phyloP scores from a whole-genome alignment of 1,140 invertebrate species.

The Lasaia peninsularis region DNA sequence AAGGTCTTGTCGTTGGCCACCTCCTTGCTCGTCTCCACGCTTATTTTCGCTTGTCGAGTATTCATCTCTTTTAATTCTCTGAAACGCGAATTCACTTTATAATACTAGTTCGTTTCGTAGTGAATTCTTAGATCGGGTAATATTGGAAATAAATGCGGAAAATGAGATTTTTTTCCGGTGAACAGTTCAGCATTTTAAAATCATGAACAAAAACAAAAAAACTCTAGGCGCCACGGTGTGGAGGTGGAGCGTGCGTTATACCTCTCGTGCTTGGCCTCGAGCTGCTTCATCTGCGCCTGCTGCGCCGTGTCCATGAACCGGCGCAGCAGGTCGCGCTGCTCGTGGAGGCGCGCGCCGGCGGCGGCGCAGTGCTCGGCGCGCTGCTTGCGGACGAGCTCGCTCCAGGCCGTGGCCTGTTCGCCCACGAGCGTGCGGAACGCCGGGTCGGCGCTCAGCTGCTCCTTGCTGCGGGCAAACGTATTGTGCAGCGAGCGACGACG shows the following conservation, averaged over 20 bases:
- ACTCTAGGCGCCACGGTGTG: no score
- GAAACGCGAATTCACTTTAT: slow-evolving; percentile 20
- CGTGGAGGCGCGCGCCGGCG: slow-evolving; percentile 88
- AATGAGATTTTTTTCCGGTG: no score
- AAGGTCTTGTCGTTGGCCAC: slow-evolving; percentile 97
- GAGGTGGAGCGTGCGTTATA: no score
- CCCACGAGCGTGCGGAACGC: slow-evolving; percentile 88
- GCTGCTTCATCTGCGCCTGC: slow-evolving; percentile 91
- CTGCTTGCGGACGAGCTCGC: slow-evolving; percentile 91
- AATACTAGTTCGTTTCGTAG: not conserved
- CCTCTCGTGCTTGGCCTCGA: slow-evolving; percentile 93
- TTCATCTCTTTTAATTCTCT: slow-evolving; percentile 98
- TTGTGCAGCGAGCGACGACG: no score
- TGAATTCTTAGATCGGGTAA: not conserved
- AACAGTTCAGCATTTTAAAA: no score
- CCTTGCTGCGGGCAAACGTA: slow-evolving; percentile 79
- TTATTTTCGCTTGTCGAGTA: slow-evolving; percentile 94
- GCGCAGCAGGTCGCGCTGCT: slow-evolving; percentile 90
- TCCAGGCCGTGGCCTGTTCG: slow-evolving; percentile 96
- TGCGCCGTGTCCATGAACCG: slow-evolving; percentile 93
- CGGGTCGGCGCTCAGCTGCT: slow-evolving; percentile 88
- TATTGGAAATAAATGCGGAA: no score
- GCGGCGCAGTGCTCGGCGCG: slow-evolving; percentile 94
- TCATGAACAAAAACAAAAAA: no score
- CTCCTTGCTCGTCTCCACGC: slow-evolving; percentile 97